phyloP scores from a whole-genome alignment of 2,113 vertebrate species.

The Petrocephalus microphthalmus region DNA sequence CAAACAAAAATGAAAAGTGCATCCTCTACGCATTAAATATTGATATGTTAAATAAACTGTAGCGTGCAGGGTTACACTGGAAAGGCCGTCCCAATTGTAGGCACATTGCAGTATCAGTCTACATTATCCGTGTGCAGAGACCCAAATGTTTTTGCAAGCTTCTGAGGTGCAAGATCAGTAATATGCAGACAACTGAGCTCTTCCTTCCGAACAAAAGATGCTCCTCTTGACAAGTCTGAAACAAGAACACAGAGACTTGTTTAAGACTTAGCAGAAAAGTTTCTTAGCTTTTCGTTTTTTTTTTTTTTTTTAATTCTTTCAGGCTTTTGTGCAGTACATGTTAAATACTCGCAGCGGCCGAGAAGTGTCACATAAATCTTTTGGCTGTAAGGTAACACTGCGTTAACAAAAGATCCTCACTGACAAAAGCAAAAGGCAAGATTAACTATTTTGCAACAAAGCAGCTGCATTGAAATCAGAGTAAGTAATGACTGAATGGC shows the following conservation, averaged over 20 bases:
- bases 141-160: slow-evolving; percentile 58
- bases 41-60: slow-evolving; percentile 82
- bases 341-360: background rate
- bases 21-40: slow-evolving; percentile 81
- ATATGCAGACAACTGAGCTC: slow-evolving; percentile 51
- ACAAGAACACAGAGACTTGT: slow-evolving; percentile 39
- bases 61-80: slow-evolving; percentile 71
- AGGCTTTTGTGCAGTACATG: background rate
- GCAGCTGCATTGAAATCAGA: background rate
- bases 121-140: slow-evolving; percentile 47
- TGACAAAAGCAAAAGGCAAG: background rate
- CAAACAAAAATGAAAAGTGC: slow-evolving; percentile 74
- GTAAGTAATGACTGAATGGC: background rate
- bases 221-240: slow-evolving; percentile 56
- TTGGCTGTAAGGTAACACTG: background rate
- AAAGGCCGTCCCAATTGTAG: slow-evolving; percentile 84
- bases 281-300: background rate
- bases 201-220: slow-evolving; percentile 45
- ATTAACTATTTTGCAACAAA: background rate
- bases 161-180: slow-evolving; percentile 36
- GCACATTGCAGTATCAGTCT: slow-evolving; percentile 78
- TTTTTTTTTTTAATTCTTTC: background rate
- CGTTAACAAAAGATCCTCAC: background rate
- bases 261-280: background rate
- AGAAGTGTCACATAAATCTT: background rate